Conservation (phyloP, 2,797 vertebrate species). For the Coregonus sp. region DNA sequence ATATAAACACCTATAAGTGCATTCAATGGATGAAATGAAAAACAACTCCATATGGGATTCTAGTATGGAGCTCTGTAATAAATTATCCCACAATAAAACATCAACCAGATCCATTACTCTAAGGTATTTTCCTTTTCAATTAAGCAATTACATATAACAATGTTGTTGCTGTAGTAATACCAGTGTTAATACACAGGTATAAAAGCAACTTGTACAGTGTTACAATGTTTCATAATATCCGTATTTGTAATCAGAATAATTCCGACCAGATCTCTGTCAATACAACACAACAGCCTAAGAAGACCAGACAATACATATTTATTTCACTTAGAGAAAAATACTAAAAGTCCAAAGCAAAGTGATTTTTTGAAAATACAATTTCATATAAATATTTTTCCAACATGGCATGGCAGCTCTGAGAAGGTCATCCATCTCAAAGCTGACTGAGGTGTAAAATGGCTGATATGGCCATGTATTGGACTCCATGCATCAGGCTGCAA, state of each 20-base stretch:
- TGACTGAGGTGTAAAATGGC: slow-evolving; percentile 75
- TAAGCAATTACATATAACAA: neutral
- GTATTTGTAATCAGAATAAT: too few species aligned
- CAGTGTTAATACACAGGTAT: neutral
- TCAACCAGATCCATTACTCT: neutral
- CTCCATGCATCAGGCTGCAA: slow-evolving; percentile 34
- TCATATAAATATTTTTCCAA: neutral
- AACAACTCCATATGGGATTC: neutral
- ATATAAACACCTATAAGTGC: neutral
- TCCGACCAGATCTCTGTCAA: neutral
- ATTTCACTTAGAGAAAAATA: neutral
- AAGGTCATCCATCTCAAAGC: slow-evolving; percentile 66
- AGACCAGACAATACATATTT: neutral
- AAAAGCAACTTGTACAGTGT: neutral
- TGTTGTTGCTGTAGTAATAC: neutral
- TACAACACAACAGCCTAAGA: neutral
- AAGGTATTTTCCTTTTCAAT: neutral
- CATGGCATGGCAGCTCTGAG: neutral
- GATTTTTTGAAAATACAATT: neutral
- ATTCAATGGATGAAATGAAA: neutral
- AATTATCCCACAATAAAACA: neutral
- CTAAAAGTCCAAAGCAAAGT: neutral
- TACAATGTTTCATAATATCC: too few species aligned
- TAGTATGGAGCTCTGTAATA: neutral
- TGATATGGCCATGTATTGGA: slow-evolving; percentile 67